Base-by-base conservation (phyloP, 2,888 invertebrate genomes). In the Meiosimyza platycephala region DNA sequence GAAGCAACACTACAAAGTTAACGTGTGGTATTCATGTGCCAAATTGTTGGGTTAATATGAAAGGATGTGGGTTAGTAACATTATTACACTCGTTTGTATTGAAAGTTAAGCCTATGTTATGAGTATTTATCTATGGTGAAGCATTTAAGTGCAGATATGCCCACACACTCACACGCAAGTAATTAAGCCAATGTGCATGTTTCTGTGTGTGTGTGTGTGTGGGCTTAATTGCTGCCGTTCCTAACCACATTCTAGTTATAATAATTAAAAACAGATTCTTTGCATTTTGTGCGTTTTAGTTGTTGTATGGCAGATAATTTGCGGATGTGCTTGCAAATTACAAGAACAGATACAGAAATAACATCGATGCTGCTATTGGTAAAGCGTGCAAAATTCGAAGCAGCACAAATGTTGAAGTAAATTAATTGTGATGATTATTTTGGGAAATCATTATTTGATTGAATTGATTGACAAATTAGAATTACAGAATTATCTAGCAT, bases 261-360 rank as follows among this genome's bases (percentile, higher is more conserved):
- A 48, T 68, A 59, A 68, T 68, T 59, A 59, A 48, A 59, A 68
- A 59, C 68, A 68, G 51, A 57, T 57, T 68, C 28, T 40, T 64
- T 28, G 40, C 6, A 40, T 7, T 40, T 40, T 40, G 40, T 40
- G 40, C 40, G 40, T 7, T 9, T 40, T 40, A 40, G 50, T 64
- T 18, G 40, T 50, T 48, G 48, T 15, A 22, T 65, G 50, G 40
- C 9, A 40, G 40, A 40, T 40, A 40, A 40, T 40, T 40, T 40
- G 40, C 40, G 40, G 40, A 40, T 40, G 40, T 40, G 40, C 40
- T 40, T 40, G 9, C 40, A 40, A 40, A 40, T 40, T 40, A 40
- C 40, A 40, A 40, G 9, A 9, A 40, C 40, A 40, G 40, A 40
- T 40, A 9, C 9, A 40, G 7, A 40, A 40, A 40, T 40, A 9